Evolutionary conservation across 2,113 vertebrate species (phyloP), one percentile per base, ranked within the genome.

Genomic region (Chelonoidis abingdonii): DNA sequence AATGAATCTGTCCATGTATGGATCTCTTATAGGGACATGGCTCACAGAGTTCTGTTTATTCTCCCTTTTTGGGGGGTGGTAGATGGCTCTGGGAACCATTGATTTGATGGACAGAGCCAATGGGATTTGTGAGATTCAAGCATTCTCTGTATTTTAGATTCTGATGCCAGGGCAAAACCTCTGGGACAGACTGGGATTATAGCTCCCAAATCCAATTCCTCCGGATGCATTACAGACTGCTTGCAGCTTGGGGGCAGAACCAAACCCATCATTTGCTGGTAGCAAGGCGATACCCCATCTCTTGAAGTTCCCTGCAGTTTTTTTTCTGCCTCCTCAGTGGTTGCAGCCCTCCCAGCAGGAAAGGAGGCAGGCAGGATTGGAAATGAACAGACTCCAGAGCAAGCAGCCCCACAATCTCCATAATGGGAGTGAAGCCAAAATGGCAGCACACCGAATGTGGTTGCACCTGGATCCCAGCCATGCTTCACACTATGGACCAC

Each of bases 261-360:
- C 17, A 3, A 1, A 56, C 25, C 31, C 24, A 7, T 35, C 47
- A 41, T 13, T 62, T 5, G 29, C 7, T n/a, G n/a, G 6, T 54
- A 57, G 0, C 41, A 17, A 2, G 21, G 4, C 41, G 38, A 47
- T 47, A 53, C 7, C 12, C 1, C 7, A 4, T 72, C 24, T 21
- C 44, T 29, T 47, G 4, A 16, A 13, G 13, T 38, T 80, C 3
- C 38, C 47, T 27, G n/a, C 1, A 1, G 17, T 3, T 16, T 84
- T 57, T 57, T 10, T 14, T 13, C 2, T 25, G 0, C 6, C 2
- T 47, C 31, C 29, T 22, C 22, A 25, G 1, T 1, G 19, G 17
- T 25, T 22, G 6, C 11, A 1, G 3, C 8, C 0, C 41, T 75
- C 57, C 2, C 6, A 6, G 7, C 9, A 44, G 72, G 41, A 76